These are phyloP conservation scores for Periophthalmus magnuspinnatus DNA, from an alignment of 2,797 vertebrate genomes.

Conservation along the genomic window DNA sequence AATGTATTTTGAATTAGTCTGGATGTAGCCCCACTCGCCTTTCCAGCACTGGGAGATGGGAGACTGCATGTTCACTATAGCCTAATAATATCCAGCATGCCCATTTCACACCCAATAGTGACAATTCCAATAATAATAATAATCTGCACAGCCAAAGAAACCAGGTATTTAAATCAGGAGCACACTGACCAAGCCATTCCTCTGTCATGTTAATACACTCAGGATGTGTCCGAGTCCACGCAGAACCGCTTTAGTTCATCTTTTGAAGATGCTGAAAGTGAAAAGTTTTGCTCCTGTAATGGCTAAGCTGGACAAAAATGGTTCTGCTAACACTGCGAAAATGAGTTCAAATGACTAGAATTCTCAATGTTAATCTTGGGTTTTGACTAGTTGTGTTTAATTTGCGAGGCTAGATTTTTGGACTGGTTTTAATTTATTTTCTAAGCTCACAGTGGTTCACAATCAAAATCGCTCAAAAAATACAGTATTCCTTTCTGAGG, in stretches of 20 bases:
- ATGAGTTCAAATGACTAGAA: background rate
- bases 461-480: too few species aligned
- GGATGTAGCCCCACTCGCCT: background rate
- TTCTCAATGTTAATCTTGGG: too few species aligned
- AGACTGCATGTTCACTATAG: conserved; percentile 4
- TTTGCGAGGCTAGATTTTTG: background rate
- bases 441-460: too few species aligned
- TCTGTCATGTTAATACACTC: background rate
- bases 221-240: background rate
- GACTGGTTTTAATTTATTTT: background rate
- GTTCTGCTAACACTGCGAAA: background rate
- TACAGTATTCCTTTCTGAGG: too few species aligned
- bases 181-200: conserved; percentile 18
- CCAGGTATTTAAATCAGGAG: background rate
- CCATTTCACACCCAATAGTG: background rate
- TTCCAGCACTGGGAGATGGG: background rate
- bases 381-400: background rate
- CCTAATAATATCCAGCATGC: conserved; percentile 2
- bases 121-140: background rate
- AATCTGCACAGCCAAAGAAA: conserved; percentile 30
- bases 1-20: background rate
- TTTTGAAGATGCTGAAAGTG: background rate
- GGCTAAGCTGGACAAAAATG: background rate
- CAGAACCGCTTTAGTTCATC: background rate
- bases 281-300: background rate